Evolutionary conservation across 2,113 vertebrate genomes (phyloP).

Genomic region (Pelobates fuscus): DNA sequence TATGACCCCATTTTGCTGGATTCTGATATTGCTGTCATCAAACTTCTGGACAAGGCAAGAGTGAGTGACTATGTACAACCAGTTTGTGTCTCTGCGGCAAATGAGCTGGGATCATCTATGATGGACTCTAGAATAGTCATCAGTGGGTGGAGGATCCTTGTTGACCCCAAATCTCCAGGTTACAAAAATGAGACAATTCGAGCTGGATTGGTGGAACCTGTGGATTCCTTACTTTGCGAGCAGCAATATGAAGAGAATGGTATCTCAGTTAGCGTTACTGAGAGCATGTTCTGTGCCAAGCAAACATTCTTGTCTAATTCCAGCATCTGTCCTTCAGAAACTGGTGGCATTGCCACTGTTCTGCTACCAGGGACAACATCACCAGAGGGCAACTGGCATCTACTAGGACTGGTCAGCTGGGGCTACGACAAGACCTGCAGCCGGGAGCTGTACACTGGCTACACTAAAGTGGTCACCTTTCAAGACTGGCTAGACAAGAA

Average conservation of each 20-base stretch:
- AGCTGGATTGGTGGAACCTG: slow-evolving; percentile 78
- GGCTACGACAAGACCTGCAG: slow-evolving; percentile 89
- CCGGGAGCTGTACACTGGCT: slow-evolving; percentile 87
- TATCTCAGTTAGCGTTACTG: slow-evolving; percentile 86
- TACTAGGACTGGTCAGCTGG: slow-evolving; percentile 94
- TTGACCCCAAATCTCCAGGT: slow-evolving; percentile 60
- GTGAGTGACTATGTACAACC: slow-evolving; percentile 86
- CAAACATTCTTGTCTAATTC: slow-evolving; percentile 73
- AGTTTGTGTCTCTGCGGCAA: slow-evolving; percentile 79
- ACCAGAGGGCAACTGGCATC: slow-evolving; percentile 77
- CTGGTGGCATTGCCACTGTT: slow-evolving; percentile 85
- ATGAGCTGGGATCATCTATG: slow-evolving; percentile 63
- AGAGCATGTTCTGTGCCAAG: slow-evolving; percentile 93
- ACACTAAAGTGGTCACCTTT: slow-evolving; percentile 84
- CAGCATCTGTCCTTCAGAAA: slow-evolving; percentile 93
- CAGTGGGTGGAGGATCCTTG: slow-evolving; percentile 86
- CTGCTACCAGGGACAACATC: slow-evolving; percentile 69
- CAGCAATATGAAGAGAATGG: slow-evolving; percentile 87
- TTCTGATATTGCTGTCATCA: slow-evolving; percentile 86
- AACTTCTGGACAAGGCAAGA: slow-evolving; percentile 90
- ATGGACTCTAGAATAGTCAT: slow-evolving; percentile 76
- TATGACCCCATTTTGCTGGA: slow-evolving; percentile 93
- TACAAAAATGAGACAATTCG: slow-evolving; percentile 79
- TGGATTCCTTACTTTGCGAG: slow-evolving; percentile 88
- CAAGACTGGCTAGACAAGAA: slow-evolving; percentile 93